Evolutionary conservation across 2,888 invertebrate species (phyloP), one percentile per base, ranked within the genome.

Genomic region (Boloria euphrosyne): DNA sequence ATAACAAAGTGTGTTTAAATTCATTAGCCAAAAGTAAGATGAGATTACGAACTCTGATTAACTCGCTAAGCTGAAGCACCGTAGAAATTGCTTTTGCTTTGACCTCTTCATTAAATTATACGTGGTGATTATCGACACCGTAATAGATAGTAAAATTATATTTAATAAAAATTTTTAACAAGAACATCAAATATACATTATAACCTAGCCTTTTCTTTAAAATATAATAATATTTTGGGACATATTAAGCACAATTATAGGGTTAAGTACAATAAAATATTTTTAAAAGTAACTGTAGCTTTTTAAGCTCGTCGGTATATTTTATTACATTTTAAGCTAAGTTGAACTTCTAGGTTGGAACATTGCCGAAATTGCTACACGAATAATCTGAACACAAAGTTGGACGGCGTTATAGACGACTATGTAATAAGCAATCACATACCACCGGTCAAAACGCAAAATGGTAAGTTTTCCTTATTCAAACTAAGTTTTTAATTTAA

Each of bases 351-450:
- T 84, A 93, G 93, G 93, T 89, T 94, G 83, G 93, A 93, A 73
- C 92, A 93, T 83, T 94, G 97, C 88, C 94, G 94, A 87, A 95
- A 95, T 89, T 96, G 97, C 93, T 96, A 97, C 95, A 97, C 96
- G 90, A 96, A 96, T 93, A 95, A 95, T 87, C 85, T 93, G 75
- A 94, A 93, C 74, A 80, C 85, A 64, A 91, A 92, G 90, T 83
- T 88, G 76, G 90, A 89, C 77, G 87, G 83, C 62, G 87, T 82
- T 70, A 86, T 90, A 75, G 86, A 89, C 82, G 90, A 91, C 83
- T 92, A 91, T 90, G 91, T 91, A 75, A 91, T 91, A 77, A 89
- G 85, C 75, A 91, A 92, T 78, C 90, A 91, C 79, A 86, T 91
- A 81, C 86, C 90, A 60, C 86, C 86, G 68, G 83, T 81, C 72